These are phyloP conservation scores for Ctenomys sociabilis DNA, from an alignment of 2,113 vertebrate genomes.

Conservation along the genomic window DNA sequence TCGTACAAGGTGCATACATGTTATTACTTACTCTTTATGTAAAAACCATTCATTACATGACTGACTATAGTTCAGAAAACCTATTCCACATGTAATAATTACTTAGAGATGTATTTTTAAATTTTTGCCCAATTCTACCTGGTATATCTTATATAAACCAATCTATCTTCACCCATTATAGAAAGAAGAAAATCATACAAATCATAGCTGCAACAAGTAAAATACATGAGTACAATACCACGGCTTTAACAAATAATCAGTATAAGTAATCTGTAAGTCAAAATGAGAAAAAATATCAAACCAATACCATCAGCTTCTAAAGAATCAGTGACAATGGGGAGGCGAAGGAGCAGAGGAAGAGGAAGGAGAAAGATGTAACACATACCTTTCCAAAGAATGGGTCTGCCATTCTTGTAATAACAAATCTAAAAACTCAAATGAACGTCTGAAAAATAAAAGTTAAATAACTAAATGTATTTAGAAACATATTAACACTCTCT, in stretches of 20 bases:
- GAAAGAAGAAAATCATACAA: conserved; percentile 27
- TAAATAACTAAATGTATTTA: conserved; percentile 24
- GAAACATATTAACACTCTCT: background rate
- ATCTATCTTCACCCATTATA: background rate
- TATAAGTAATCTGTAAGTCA: conserved; percentile 31
- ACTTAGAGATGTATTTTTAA: background rate
- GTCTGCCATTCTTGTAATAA: conserved; percentile 95
- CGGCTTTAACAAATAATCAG: conserved; percentile 12
- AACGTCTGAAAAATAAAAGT: conserved; percentile 88
- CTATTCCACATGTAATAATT: background rate
- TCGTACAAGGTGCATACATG: no score
- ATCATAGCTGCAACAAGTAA: background rate
- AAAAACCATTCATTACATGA: conserved; percentile 26
- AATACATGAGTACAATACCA: background rate
- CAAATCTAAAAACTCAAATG: conserved; percentile 95
- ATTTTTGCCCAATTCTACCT: background rate
- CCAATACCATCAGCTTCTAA: background rate
- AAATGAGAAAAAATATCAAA: conserved; percentile 15
- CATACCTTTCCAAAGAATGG: conserved; percentile 93
- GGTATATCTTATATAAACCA: background rate
- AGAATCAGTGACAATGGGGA: background rate
- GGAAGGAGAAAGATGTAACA: background rate
- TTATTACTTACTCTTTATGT: background rate
- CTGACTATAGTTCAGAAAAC: background rate
- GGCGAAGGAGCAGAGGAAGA: rapidly evolving